A percentile compares a stretch with the other conserved stretches of the same genome.
These are phyloP conservation scores for Gymnoscopelus microlampas DNA, from an alignment of 2,797 vertebrate species.

Conservation along the genomic window DNA sequence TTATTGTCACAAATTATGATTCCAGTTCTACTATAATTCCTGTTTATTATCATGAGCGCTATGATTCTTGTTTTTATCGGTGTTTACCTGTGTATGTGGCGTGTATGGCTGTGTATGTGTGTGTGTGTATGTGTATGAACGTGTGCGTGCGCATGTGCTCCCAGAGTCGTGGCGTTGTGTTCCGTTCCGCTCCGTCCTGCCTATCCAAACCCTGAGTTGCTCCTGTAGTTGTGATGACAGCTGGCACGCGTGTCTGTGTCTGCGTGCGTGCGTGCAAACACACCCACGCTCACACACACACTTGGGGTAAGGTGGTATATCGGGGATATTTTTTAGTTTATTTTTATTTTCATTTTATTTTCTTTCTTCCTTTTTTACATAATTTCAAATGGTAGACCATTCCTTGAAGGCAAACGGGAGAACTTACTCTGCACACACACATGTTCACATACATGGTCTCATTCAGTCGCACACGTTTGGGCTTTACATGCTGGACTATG, in stretches of 20 bases:
- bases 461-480: slow-evolving; percentile 5
- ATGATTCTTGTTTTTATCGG: slow-evolving; percentile 76
- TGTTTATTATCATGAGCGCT: slow-evolving; percentile 77
- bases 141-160: slow-evolving; percentile 25
- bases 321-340: slow-evolving; percentile 10
- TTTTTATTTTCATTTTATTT: no score
- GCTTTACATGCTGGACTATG: slow-evolving; percentile 17
- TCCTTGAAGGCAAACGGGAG: slow-evolving; percentile 30
- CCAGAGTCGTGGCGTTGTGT: slow-evolving; percentile 46
- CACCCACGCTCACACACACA: slow-evolving; percentile 48
- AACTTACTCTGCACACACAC: slow-evolving; percentile 21
- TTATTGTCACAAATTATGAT: slow-evolving; percentile 68
- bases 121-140: slow-evolving; percentile 29
- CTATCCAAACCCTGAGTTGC: slow-evolving; percentile 24
- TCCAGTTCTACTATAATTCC: slow-evolving; percentile 72
- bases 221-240: slow-evolving; percentile 54
- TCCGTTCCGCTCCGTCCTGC: slow-evolving; percentile 61
- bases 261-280: slow-evolving; percentile 29
- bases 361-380: background rate
- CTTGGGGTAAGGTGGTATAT: slow-evolving; percentile 18
- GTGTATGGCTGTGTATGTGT: slow-evolving; percentile 21
- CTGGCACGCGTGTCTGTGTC: slow-evolving; percentile 31
- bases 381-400: background rate
- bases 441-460: background rate
- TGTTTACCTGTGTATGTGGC: slow-evolving; percentile 66